A percentile compares a stretch with the other conserved stretches of the same genome.
Conservation (phyloP, 1,140 invertebrate genomes). For the Euschistus heros region DNA sequence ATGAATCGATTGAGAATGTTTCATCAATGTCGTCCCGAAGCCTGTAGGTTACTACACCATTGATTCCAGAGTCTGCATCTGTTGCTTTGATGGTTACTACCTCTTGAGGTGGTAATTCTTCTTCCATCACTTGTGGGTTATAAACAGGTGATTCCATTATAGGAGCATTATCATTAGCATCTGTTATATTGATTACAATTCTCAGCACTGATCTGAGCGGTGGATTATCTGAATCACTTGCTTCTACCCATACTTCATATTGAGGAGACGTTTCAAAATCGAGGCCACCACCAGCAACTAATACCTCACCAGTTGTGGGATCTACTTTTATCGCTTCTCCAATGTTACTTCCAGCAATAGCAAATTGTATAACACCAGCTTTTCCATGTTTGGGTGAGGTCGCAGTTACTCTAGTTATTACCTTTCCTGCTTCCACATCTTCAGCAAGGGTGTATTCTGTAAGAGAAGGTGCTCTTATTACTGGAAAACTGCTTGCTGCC, state of each 20-base stretch:
- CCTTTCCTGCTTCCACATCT: conserved; percentile 58
- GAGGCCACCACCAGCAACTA: conserved; percentile 60
- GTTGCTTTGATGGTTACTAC: conserved; percentile 68
- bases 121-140: conserved; percentile 73
- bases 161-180: conserved; percentile 85
- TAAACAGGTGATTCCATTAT: conserved; percentile 69
- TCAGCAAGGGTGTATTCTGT: conserved; percentile 67
- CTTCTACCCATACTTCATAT: conserved; percentile 90
- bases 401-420: conserved; percentile 58
- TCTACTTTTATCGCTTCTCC: conserved; percentile 75
- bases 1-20: conserved; percentile 67
- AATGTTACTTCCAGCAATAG: conserved; percentile 83
- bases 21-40: conserved; percentile 62
- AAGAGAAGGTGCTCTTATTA: conserved; percentile 52
- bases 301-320: conserved; percentile 62
- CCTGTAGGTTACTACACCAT: conserved; percentile 71
- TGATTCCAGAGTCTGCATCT: conserved; percentile 78
- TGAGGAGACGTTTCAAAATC: conserved; percentile 77
- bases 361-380: conserved; percentile 57
- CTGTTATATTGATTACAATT: conserved; percentile 74
- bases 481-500: conserved; percentile 61
- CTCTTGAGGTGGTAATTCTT: conserved; percentile 66
- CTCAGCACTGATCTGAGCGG: conserved; percentile 62
- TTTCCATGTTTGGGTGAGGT: conserved; percentile 61
- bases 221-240: conserved; percentile 70